These are phyloP conservation scores for Willisornis vidua DNA, from an alignment of 2,113 vertebrate species.

Conservation along the genomic window DNA sequence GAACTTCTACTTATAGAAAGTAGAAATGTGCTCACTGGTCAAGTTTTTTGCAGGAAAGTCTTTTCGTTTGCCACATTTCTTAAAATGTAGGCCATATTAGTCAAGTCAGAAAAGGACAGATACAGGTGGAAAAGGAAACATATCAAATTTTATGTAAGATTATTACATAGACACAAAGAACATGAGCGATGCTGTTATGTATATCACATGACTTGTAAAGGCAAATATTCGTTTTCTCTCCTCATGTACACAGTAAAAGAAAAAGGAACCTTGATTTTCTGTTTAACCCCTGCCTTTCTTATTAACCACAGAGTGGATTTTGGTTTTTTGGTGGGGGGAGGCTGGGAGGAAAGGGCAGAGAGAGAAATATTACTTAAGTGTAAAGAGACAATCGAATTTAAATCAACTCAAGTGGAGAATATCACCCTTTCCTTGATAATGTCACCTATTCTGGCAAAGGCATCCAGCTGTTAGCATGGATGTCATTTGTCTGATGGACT, in stretches of 20 bases:
- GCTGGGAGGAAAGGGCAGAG: background rate
- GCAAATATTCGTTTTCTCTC: background rate
- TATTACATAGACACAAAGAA: background rate
- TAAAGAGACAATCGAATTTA: background rate
- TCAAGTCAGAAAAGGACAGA: background rate
- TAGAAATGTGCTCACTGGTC: background rate
- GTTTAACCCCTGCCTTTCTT: background rate
- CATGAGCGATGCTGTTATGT: background rate
- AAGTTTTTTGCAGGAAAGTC: background rate
- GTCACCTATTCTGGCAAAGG: background rate
- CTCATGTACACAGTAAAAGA: background rate
- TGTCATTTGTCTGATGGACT: background rate
- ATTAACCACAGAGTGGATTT: background rate
- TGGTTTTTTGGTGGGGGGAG: background rate
- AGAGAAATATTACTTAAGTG: background rate
- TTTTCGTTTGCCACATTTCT: background rate
- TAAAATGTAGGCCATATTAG: background rate
- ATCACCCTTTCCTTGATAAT: background rate
- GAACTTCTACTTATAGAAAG: background rate
- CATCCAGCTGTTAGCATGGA: background rate
- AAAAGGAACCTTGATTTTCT: background rate
- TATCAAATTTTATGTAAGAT: background rate
- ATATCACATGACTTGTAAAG: background rate
- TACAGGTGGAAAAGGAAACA: background rate
- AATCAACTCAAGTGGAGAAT: background rate